Conservation (phyloP, 2,888 invertebrate genomes). For the Spisula solida region DNA sequence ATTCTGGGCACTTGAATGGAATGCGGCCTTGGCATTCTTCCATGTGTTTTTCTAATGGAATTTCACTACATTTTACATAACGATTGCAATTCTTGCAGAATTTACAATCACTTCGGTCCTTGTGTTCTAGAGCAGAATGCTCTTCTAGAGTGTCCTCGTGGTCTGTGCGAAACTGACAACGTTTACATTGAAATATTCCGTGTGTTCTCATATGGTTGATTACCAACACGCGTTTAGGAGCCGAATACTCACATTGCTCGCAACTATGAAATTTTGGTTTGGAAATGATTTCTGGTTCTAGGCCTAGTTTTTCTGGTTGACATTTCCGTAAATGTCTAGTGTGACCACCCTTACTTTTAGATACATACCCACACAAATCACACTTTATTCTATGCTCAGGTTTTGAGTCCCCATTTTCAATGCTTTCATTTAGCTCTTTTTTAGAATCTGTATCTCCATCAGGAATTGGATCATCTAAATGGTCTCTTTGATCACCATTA, state of each 20-base stretch:
- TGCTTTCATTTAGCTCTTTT: slow-evolving; percentile 51
- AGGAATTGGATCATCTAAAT: slow-evolving; percentile 18
- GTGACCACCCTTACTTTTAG: slow-evolving; percentile 75
- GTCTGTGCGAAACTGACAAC: slow-evolving; percentile 82
- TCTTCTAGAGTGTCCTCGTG: slow-evolving; percentile 79
- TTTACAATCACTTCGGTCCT: slow-evolving; percentile 84
- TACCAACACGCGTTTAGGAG: slow-evolving; percentile 84
- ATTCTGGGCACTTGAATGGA: slow-evolving; percentile 84
- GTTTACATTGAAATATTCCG: slow-evolving; percentile 83
- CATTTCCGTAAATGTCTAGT: slow-evolving; percentile 77
- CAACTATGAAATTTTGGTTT: slow-evolving; percentile 73
- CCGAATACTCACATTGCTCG: slow-evolving; percentile 82
- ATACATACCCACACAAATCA: slow-evolving; percentile 73
- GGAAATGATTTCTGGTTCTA: slow-evolving; percentile 41
- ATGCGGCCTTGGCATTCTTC: slow-evolving; percentile 83
- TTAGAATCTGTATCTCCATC: slow-evolving; percentile 35
- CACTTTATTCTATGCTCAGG: slow-evolving; percentile 61
- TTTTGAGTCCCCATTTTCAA: slow-evolving; percentile 50
- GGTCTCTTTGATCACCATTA: slow-evolving; percentile 56
- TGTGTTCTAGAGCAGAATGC: slow-evolving; percentile 82
- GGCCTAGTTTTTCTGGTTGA: slow-evolving; percentile 65
- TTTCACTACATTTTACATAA: slow-evolving; percentile 81
- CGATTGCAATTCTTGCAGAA: slow-evolving; percentile 85
- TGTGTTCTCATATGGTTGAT: slow-evolving; percentile 85
- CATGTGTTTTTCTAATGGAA: slow-evolving; percentile 84